Conservation (phyloP, 2,113 vertebrate species). For the Grammomys surdaster region DNA sequence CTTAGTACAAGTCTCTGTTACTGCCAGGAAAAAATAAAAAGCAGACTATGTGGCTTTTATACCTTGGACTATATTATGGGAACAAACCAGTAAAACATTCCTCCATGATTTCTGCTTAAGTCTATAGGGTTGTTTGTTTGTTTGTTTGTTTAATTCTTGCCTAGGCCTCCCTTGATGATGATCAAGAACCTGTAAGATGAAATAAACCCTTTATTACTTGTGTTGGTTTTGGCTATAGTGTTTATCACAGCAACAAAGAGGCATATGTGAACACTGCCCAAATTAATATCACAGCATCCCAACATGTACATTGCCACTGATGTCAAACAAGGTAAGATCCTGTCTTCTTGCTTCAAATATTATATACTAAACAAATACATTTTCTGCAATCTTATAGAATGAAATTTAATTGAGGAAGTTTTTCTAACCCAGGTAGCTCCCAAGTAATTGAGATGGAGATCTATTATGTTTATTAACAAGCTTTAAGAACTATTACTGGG, state of each 20-base stretch:
- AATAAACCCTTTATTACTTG: background rate
- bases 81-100: background rate
- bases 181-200: background rate
- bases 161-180: background rate
- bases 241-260: background rate
- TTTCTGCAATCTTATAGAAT: background rate
- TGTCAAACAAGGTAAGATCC: background rate
- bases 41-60: background rate
- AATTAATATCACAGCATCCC: background rate
- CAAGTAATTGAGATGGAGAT: no score
- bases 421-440: no score
- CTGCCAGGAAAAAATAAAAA: background rate
- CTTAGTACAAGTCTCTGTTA: background rate
- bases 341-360: background rate
- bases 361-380: background rate
- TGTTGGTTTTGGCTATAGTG: background rate
- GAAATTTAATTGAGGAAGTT: no score
- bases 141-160: background rate
- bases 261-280: background rate
- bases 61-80: background rate
- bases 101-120: background rate
- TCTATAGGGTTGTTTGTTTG: background rate
- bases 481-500: no score
- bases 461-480: no score
- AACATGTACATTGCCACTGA: background rate